Evolutionary conservation across 2,888 invertebrate genomes (phyloP).

Genomic region (Apocheima hispidaria): DNA sequence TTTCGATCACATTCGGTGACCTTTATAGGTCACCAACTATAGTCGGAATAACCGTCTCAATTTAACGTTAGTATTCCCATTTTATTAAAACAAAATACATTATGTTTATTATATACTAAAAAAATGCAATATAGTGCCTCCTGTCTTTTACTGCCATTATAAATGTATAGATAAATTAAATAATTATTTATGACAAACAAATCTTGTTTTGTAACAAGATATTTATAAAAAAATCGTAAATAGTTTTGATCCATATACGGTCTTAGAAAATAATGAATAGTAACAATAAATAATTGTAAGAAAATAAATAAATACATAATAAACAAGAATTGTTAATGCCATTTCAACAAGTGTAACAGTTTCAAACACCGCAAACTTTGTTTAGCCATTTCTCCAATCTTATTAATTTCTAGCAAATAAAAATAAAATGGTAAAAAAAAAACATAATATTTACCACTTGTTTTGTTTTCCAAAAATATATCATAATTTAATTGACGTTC

Average conservation of each 20-base stretch:
- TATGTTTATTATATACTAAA: constrained; percentile 51
- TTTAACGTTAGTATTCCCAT: too few species aligned
- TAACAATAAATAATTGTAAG: neutral
- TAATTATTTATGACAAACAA: neutral
- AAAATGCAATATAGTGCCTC: constrained; percentile 66
- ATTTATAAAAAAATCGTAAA: neutral
- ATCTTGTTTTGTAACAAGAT: neutral
- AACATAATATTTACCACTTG: neutral
- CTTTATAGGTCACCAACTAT: too few species aligned
- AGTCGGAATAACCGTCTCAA: too few species aligned
- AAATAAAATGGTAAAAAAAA: constrained; percentile 25
- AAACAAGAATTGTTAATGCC: constrained; percentile 2
- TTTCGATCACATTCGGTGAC: too few species aligned
- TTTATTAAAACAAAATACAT: too few species aligned
- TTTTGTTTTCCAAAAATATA: constrained; percentile 9
- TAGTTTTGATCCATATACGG: neutral
- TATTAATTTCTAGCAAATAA: constrained; percentile 19
- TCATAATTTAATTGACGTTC: neutral
- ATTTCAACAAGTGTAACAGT: neutral
- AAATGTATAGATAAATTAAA: neutral
- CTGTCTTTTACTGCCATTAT: constrained; percentile 57
- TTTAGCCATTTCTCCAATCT: neutral
- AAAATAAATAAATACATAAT: neutral
- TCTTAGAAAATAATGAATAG: neutral
- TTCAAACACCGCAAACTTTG: neutral